Base-by-base conservation (phyloP, 1,140 invertebrate genomes). In the Cepaea nemoralis region DNA sequence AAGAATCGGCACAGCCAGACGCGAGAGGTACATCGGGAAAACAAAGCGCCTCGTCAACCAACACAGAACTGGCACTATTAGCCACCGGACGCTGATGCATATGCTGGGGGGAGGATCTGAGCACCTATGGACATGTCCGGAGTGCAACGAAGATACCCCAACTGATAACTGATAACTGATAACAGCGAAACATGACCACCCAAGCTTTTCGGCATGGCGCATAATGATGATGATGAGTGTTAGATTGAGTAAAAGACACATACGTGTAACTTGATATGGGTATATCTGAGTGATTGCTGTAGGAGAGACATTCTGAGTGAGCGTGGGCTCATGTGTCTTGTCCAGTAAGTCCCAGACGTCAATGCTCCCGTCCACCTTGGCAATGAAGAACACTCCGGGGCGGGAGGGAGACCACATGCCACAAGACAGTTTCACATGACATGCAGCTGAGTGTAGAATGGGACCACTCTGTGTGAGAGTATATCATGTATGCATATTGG, bases 291-390 rank as follows among this genome's bases (percentile, higher is more conserved):
- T 91, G 69, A 92, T 88, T 0, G 88, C 81, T 33, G 86, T 79
- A 27, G 88, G 83, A 6, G 91, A 91, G 1, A 92, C 89, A 78
- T 87, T 92, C 86, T 92, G 91, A 31, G 86, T 89, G 27, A 91
- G 79, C 1, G 88, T 90, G 0, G 92, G 91, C 77, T 91, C 91
- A 80, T 93, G 91, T 35, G 92, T 92, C 82, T 89, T 88, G 76
- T 93, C 92, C 37, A 92, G 80, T 12, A 93, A 83, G 85, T 93
- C 92, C 92, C 92, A 93, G 24, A 93, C 89, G 83, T 93, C 92
- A 16, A 93, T 85, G 55, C 85, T 90, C 16, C 92, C 92, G 86
- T 93, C 92, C 19, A 87, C 77, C 70, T 91, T 91, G 33, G 91
- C 87, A 50, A 93, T 88, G 85, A 89, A 93, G 85, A 93, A 93